phyloP scores from a whole-genome alignment of 2,797 vertebrate species.

The Sebastes elongatus region DNA sequence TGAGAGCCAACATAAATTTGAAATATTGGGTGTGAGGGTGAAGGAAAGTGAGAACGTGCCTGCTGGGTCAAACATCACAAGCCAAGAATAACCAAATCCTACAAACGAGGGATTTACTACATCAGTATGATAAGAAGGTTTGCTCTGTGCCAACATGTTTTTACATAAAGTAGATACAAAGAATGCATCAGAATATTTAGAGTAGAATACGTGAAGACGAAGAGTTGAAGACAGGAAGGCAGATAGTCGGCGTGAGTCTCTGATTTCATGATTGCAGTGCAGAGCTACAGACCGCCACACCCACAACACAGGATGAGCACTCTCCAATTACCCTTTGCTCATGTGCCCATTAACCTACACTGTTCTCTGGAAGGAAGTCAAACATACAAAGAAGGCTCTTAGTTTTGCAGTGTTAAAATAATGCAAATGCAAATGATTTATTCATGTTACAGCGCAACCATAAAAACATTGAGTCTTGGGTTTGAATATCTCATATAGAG shows the following conservation, averaged over 20 bases:
- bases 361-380: background rate
- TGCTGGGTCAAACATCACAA: conserved; percentile 12
- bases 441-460: too few relatives aligned
- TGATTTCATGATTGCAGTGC: conserved; percentile 67
- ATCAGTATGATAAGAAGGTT: background rate
- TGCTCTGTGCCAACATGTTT: background rate
- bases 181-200: background rate
- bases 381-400: background rate
- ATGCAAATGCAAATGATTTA: too few relatives aligned
- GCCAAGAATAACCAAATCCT: conserved; percentile 3
- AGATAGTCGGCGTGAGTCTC: conserved; percentile 20
- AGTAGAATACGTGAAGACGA: background rate
- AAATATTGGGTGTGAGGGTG: background rate
- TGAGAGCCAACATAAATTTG: background rate
- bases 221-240: background rate
- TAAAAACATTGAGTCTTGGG: too few relatives aligned
- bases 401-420: too few relatives aligned
- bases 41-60: background rate
- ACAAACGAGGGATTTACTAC: conserved; percentile 4
- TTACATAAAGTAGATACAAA: background rate
- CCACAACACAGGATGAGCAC: conserved; percentile 26
- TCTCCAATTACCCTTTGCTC: conserved; percentile 32
- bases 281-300: conserved; percentile 59
- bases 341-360: background rate
- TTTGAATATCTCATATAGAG: too few relatives aligned